Conservation (phyloP, 2,113 vertebrate species). For the Urocitellus parryii region DNA sequence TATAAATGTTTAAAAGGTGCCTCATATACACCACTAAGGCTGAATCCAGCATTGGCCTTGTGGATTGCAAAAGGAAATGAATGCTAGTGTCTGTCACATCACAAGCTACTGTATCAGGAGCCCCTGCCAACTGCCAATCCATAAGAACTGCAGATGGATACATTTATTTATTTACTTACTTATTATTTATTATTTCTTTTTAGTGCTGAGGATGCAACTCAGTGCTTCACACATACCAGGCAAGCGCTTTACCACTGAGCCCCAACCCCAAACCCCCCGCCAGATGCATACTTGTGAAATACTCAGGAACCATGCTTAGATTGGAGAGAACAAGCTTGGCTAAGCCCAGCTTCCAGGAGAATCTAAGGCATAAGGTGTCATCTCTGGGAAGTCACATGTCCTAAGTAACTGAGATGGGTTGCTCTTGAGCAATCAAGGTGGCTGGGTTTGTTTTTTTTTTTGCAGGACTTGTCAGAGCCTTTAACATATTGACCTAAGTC, state of each 20-base stretch:
- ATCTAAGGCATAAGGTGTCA: not conserved
- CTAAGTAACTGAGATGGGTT: not conserved
- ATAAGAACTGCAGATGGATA: not conserved
- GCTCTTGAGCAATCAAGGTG: not conserved
- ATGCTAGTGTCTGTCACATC: not conserved
- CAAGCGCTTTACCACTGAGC: too few species aligned
- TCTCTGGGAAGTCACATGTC: not conserved
- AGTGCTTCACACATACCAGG: too few species aligned
- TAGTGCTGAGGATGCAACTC: too few species aligned
- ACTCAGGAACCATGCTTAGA: not conserved
- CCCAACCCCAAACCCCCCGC: too few species aligned
- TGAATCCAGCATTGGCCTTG: not conserved
- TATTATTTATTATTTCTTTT: too few species aligned
- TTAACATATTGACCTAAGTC: too few species aligned
- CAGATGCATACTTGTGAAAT: not conserved
- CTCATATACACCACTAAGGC: not conserved
- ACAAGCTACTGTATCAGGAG: not conserved
- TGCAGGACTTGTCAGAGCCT: too few species aligned
- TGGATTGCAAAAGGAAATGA: not conserved
- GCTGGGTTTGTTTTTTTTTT: too few species aligned
- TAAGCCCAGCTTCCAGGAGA: slow-evolving; percentile 9
- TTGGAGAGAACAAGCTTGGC: not conserved
- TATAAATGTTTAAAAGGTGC: not conserved
- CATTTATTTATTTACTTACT: too few species aligned
- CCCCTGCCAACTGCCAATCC: not conserved